Percentiles rank a stretch among this genome's conserved stretches.
These are phyloP conservation scores for Anoplopoma fimbria DNA, from an alignment of 2,113 vertebrate species.

Conservation along the genomic window DNA sequence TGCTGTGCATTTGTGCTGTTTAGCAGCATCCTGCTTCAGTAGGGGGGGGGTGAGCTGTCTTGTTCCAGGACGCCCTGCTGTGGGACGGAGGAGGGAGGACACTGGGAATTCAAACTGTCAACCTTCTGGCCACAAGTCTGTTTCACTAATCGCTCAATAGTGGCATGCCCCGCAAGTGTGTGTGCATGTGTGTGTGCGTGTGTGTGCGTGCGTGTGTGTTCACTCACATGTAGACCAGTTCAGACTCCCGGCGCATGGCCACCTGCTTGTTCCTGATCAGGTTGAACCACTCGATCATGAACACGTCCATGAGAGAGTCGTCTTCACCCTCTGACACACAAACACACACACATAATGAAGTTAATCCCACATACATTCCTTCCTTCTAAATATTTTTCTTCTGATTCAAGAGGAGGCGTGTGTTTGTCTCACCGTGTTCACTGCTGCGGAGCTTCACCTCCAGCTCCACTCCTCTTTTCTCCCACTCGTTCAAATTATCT, in stretches of 20 bases:
- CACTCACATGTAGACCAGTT: conserved; percentile 82
- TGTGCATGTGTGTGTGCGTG: conserved; percentile 30
- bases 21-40: conserved; percentile 24
- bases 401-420: not conserved
- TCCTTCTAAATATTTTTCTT: not conserved
- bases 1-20: conserved; percentile 20
- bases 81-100: conserved; percentile 56
- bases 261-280: conserved; percentile 96
- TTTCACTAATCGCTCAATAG: conserved; percentile 63
- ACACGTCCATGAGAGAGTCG: conserved; percentile 85
- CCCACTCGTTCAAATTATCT: conserved; percentile 87
- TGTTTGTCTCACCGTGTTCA: conserved; percentile 87
- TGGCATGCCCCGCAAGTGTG: conserved; percentile 41
- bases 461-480: conserved; percentile 89
- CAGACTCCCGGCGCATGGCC: conserved; percentile 92
- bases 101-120: conserved; percentile 79
- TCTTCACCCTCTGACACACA: conserved; percentile 87
- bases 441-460: conserved; percentile 89
- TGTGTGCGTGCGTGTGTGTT: conserved; percentile 7
- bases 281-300: conserved; percentile 96
- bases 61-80: conserved; percentile 56
- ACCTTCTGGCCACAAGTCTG: conserved; percentile 78
- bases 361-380: conserved; percentile 6
- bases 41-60: not conserved
- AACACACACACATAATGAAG: conserved; percentile 30